Conservation (phyloP, 2,888 invertebrate genomes). For the Oeneis ivallda region DNA sequence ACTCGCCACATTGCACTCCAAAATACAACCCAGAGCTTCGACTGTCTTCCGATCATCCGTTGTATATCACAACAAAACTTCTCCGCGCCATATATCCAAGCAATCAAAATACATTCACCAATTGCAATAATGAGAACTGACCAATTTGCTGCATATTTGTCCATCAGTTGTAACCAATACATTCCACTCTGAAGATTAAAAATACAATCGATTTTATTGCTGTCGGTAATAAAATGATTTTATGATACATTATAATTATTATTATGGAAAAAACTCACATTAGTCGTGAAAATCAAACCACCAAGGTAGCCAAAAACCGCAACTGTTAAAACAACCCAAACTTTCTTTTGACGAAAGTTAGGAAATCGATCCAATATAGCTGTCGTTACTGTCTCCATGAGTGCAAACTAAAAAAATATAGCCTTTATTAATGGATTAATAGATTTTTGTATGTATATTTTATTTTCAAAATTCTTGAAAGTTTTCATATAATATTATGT, state of each 20-base stretch:
- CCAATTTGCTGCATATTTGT: slow-evolving; percentile 90
- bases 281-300: slow-evolving; percentile 89
- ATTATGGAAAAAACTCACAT: slow-evolving; percentile 78
- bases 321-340: slow-evolving; percentile 86
- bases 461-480: too few species aligned
- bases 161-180: slow-evolving; percentile 90
- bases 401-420: slow-evolving; percentile 81
- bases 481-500: too few species aligned
- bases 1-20: slow-evolving; percentile 90
- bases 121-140: slow-evolving; percentile 89
- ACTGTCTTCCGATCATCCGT: slow-evolving; percentile 88
- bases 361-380: slow-evolving; percentile 88
- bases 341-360: slow-evolving; percentile 84
- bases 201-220: not conserved
- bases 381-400: slow-evolving; percentile 90
- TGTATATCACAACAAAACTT: slow-evolving; percentile 89
- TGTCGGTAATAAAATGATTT: not conserved
- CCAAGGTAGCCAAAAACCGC: slow-evolving; percentile 87
- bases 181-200: slow-evolving; percentile 84
- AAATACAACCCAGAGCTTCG: slow-evolving; percentile 84
- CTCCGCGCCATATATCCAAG: slow-evolving; percentile 91
- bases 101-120: slow-evolving; percentile 88
- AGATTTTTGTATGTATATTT: not conserved
- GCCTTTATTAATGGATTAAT: not conserved
- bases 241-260: not conserved